Base-by-base conservation (phyloP, 2,888 invertebrate genomes). In the Folsomia manolachei region DNA sequence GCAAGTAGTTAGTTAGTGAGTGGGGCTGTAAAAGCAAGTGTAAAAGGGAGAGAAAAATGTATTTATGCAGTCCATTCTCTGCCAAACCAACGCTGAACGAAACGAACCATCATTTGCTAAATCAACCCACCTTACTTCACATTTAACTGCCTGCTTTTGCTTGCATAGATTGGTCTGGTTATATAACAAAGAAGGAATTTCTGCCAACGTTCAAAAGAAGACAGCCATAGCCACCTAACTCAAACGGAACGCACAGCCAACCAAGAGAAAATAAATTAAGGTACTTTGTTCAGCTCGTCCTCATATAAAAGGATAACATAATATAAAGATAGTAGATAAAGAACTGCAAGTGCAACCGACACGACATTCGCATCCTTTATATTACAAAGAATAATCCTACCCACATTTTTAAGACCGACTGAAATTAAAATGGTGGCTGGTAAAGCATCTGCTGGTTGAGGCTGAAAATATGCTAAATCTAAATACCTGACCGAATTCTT, bases 401-500 rank as follows among this genome's bases (percentile, higher is more conserved):
- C 39, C 39, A 39, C 39, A 9, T 39, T 39, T 39, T 14, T 14
- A 39, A 39, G 39, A 39, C 39, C 14, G 39, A 39, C 7, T 39
- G 7, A 39, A 39, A 39, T 39, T 39, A 39, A 9, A 9, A 4
- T 39, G 39, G 7, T 39, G 14, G 4, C 14, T 9, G 39, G 56
- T 56, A 19, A 4, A 56, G 19, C 56, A 4, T 14, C 21, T 56
- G 7, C 56, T 56, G 18, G 18, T 11, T 11, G 51, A 51, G 51
- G 51, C 9, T n/a, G n/a, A n/a, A n/a, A n/a, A n/a, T n/a, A n/a
- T n/a, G n/a, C n/a, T n/a, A n/a, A n/a, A n/a, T n/a, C n/a, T 11
- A 51, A 51, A 9, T 51, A 56, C 56, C 56, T 56, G 56, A 56
- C 56, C 56, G 56, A 56, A 56, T 56, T 56, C 51, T 18, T 56